phyloP scores from a whole-genome alignment of 2,113 vertebrate genomes.

The Papio anubis region DNA sequence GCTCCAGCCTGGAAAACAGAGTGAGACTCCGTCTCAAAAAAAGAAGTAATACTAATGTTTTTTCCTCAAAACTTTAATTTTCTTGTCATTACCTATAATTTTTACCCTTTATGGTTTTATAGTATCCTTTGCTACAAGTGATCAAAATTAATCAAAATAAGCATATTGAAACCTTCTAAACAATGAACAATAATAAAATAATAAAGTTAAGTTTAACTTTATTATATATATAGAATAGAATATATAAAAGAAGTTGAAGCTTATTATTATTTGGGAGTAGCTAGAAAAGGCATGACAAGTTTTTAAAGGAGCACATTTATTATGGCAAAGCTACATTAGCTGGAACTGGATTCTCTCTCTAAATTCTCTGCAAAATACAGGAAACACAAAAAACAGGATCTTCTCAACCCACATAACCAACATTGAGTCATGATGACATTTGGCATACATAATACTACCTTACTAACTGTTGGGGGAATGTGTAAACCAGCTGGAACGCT shows the following conservation, averaged over 20 bases:
- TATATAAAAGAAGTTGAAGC: background rate
- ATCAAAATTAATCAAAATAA: background rate
- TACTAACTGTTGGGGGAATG: background rate
- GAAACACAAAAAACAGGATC: background rate
- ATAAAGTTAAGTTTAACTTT: background rate
- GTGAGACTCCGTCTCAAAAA: too few species aligned
- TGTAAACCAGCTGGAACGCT: rapidly evolving
- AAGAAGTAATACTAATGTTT: background rate
- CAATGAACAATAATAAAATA: background rate
- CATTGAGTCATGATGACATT: background rate
- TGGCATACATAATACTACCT: background rate
- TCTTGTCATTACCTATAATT: background rate
- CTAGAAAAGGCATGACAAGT: background rate
- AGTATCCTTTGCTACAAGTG: background rate
- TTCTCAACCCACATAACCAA: background rate
- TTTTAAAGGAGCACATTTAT: background rate
- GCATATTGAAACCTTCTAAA: background rate
- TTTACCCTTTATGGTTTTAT: background rate
- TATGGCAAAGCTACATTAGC: background rate
- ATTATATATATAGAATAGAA: background rate
- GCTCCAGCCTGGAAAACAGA: too few species aligned
- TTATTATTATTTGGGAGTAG: background rate
- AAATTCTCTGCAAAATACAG: background rate
- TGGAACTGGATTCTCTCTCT: background rate
- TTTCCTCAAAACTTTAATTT: background rate